Base-by-base conservation (phyloP, 2,888 invertebrate species). In the Acleris cristana region DNA sequence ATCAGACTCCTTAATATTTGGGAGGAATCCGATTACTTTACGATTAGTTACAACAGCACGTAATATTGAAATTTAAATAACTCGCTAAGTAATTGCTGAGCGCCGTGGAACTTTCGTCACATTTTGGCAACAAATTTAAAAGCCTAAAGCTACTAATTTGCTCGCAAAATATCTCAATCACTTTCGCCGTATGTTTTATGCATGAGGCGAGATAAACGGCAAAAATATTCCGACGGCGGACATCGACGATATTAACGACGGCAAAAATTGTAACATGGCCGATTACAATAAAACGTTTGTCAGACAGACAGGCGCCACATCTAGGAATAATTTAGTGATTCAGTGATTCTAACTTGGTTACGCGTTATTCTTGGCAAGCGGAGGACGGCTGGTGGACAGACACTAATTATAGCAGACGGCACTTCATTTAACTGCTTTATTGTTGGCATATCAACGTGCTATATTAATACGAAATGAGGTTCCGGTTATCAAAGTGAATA, bases 101-200 rank as follows among this genome's bases (percentile, higher is more conserved):
- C 4, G 40, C 40, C 1, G 40, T 40, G 23, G 21, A 23, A 26
- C 21, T 53, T 53, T 53, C 54, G 18, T n/a, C 48, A 62, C 6
- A 62, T 63, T 34, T 55, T 8, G 40, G 52, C 40, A 52, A 60
- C 40, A 55, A 63, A 48, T 48, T 48, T 18, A 7, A 18, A 48
- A 48, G n/a, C 48, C 48, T 7, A 48, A 30, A 63, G n/a, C 51
- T 34, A 12, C 59, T 54, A 65, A 60, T 69, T 65, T 53, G 16
- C 60, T 23, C 49, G 34, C 69, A 44, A 44, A 52, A 53, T 64
- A 66, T 64, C 64, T 67, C 64, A 64, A 74, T 73, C 74, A 73
- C 75, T 76, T 77, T 75, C 71, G 60, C 34, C 60, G 70, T 59
- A 84, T 85, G 80, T 83, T 78, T 86, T 79, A 86, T 83, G 79